These are phyloP conservation scores for rabbit (Oryctolagus cuniculus) DNA, from an alignment of 2,113 vertebrate genomes.

Conservation along the genomic window DNA sequence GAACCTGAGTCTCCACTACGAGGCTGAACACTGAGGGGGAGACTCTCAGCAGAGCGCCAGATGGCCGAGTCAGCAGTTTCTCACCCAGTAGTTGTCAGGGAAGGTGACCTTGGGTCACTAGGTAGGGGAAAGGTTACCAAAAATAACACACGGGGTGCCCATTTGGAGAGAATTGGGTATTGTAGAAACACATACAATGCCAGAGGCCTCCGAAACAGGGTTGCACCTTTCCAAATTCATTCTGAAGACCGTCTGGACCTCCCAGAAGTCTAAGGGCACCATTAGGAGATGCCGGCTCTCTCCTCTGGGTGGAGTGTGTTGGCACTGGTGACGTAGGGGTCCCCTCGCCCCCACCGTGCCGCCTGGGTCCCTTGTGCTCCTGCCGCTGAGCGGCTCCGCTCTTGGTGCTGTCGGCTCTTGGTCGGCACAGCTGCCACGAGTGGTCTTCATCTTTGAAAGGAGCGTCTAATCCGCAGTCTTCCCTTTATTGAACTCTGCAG, in stretches of 20 bases:
- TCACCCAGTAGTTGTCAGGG: conserved; percentile 17
- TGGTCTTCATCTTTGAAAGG: neutral
- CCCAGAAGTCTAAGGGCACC: neutral
- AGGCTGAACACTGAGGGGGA: neutral
- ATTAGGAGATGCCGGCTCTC: neutral
- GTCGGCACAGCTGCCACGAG: neutral
- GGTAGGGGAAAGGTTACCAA: neutral
- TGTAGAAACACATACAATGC: neutral
- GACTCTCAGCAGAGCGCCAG: neutral
- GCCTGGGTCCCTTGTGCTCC: neutral
- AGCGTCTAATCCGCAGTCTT: neutral
- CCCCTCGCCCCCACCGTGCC: neutral
- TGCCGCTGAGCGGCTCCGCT: neutral
- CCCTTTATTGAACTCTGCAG: neutral
- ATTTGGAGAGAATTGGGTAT: neutral
- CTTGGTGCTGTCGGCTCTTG: neutral
- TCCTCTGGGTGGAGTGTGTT: neutral
- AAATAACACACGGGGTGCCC: neutral
- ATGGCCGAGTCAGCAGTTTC: conserved; percentile 1
- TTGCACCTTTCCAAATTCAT: neutral
- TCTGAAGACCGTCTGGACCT: neutral
- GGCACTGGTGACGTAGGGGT: accelerated
- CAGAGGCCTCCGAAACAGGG: neutral
- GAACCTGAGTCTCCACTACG: too few species aligned
- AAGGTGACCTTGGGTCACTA: neutral